Conservation (phyloP, 2,888 invertebrate species). For the Chymomyza fuscimana region DNA sequence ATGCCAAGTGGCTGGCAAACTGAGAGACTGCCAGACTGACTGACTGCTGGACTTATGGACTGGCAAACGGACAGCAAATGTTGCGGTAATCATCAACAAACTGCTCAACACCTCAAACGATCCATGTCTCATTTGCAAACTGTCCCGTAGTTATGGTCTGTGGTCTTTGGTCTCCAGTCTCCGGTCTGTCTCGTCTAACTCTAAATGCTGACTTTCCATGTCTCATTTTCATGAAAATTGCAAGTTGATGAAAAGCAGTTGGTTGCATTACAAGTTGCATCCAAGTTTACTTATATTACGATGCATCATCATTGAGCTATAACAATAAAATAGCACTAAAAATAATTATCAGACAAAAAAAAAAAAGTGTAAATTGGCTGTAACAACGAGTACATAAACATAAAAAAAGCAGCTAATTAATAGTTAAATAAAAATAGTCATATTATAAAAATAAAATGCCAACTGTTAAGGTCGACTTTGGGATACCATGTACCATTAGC, state of each 20-base stretch:
- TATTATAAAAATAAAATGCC: too few relatives aligned
- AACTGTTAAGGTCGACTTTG: too few relatives aligned
- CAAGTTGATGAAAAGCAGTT: neutral
- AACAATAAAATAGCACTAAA: slow-evolving; percentile 74
- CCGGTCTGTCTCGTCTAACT: neutral
- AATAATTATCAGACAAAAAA: slow-evolving; percentile 74
- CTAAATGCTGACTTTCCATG: neutral
- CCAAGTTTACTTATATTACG: slow-evolving; percentile 36
- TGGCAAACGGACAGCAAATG: slow-evolving; percentile 13
- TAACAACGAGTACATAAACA: slow-evolving; percentile 8
- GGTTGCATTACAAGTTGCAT: too few relatives aligned
- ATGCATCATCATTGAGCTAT: slow-evolving; percentile 66
- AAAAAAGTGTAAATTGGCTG: slow-evolving; percentile 52
- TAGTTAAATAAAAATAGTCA: slow-evolving; percentile 7
- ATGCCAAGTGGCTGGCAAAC: neutral
- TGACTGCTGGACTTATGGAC: slow-evolving; percentile 56
- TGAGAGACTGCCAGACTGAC: slow-evolving; percentile 28
- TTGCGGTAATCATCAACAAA: slow-evolving; percentile 55
- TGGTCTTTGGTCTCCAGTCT: neutral
- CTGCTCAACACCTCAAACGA: slow-evolving; percentile 52
- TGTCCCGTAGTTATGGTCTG: neutral
- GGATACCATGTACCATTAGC: too few relatives aligned
- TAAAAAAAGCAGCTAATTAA: neutral
- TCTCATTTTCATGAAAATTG: slow-evolving; percentile 4
- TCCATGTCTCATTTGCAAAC: neutral